These are phyloP conservation scores for Probaryconus sp. DNA, from an alignment of 1,140 invertebrate species.

Conservation along the genomic window DNA sequence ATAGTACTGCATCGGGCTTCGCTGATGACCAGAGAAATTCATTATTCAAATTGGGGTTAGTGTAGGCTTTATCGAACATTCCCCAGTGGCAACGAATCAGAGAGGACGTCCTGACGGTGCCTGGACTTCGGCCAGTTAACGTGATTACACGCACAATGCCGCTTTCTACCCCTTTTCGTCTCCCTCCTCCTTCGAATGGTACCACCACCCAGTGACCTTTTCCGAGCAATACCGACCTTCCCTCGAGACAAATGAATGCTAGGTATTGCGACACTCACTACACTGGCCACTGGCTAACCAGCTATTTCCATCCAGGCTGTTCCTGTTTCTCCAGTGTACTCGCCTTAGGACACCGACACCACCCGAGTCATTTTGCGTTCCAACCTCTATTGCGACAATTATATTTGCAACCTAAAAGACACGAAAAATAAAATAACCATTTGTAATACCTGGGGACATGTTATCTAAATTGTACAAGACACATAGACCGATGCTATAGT, in stretches of 20 bases:
- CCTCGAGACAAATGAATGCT: constrained; percentile 63
- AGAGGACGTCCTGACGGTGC: constrained; percentile 58
- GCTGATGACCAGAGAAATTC: constrained; percentile 65
- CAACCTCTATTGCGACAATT: constrained; percentile 56
- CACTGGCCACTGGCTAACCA: constrained; percentile 58
- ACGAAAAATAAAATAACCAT: constrained; percentile 56
- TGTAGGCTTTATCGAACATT: constrained; percentile 60
- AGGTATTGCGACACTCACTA: constrained; percentile 58
- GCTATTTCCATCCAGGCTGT: constrained; percentile 59
- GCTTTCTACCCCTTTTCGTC: constrained; percentile 65
- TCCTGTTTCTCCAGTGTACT: constrained; percentile 55
- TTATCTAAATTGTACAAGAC: constrained; percentile 58
- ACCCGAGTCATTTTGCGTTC: constrained; percentile 51
- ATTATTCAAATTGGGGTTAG: constrained; percentile 68
- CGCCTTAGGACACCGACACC: constrained; percentile 56
- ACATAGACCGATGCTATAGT: constrained; percentile 38
- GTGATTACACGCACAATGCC: constrained; percentile 74
- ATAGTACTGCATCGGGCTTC: constrained; percentile 52
- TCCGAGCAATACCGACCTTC: constrained; percentile 59
- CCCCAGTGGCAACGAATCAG: constrained; percentile 61
- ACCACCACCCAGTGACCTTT: constrained; percentile 57
- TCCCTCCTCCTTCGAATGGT: constrained; percentile 57
- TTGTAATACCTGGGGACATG: constrained; percentile 55
- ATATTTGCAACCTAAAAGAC: constrained; percentile 58
- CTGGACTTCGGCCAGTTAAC: constrained; percentile 69